Conservation (phyloP, 2,888 invertebrate genomes). For the Noctuana brunneofusca region DNA sequence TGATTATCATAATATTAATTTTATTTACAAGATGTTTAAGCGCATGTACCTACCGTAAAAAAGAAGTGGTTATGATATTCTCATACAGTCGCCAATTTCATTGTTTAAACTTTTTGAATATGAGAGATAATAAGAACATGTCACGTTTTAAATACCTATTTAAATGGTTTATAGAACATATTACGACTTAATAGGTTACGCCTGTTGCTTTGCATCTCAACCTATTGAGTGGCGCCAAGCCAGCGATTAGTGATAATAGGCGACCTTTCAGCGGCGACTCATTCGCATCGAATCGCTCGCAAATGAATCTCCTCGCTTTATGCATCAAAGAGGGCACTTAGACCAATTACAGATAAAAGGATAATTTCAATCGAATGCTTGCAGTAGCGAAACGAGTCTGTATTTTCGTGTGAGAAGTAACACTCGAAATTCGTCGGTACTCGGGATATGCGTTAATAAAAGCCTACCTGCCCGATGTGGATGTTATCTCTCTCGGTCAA, state of each 20-base stretch:
- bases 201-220: conserved; percentile 26
- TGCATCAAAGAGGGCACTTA: conserved; percentile 31
- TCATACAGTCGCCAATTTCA: too few species aligned
- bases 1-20: not conserved
- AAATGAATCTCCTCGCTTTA: conserved; percentile 28
- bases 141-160: not conserved
- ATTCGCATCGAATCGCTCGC: conserved; percentile 29
- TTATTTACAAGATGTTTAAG: too few species aligned
- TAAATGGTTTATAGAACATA: conserved; percentile 13
- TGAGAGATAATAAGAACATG: not conserved
- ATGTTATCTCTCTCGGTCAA: conserved; percentile 77
- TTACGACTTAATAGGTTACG: conserved; percentile 25
- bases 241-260: conserved; percentile 30
- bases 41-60: too few species aligned
- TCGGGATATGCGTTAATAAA: conserved; percentile 62
- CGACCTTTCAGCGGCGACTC: conserved; percentile 27
- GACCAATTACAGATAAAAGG: conserved; percentile 33
- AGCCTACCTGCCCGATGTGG: conserved; percentile 78
- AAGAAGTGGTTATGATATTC: too few species aligned
- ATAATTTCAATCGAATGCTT: conserved; percentile 13
- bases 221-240: conserved; percentile 33
- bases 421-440: conserved; percentile 53
- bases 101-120: too few species aligned
- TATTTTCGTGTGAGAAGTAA: conserved; percentile 59
- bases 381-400: conserved; percentile 7